Conservation (phyloP, 2,888 invertebrate genomes). For the Phasia obesa region DNA sequence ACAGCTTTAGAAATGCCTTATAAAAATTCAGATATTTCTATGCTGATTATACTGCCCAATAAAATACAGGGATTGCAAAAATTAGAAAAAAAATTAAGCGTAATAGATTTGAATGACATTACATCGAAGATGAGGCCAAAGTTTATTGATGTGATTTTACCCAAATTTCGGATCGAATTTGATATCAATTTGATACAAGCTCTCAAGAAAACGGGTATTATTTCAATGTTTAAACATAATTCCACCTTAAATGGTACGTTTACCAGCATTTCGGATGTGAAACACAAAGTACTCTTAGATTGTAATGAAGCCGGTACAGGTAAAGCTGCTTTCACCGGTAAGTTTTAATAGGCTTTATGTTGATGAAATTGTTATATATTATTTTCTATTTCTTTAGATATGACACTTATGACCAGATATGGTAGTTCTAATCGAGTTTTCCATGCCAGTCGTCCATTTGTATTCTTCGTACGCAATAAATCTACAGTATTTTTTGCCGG, state of each 20-base stretch:
- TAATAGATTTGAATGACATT: conserved; percentile 84
- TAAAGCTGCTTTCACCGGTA: conserved; percentile 90
- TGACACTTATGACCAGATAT: too few species aligned
- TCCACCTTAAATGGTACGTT: conserved; percentile 87
- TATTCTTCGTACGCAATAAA: conserved; percentile 76
- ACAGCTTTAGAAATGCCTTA: conserved; percentile 89
- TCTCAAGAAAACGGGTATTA: conserved; percentile 87
- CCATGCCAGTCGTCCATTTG: conserved; percentile 79
- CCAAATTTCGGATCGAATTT: conserved; percentile 91
- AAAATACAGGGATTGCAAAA: conserved; percentile 86
- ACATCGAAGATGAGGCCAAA: conserved; percentile 82
- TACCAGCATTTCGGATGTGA: conserved; percentile 86
- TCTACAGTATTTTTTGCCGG: conserved; percentile 78
- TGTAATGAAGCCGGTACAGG: conserved; percentile 95
- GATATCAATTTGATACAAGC: conserved; percentile 84
- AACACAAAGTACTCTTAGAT: conserved; percentile 82
- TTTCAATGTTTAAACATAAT: conserved; percentile 84
- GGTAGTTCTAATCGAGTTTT: conserved; percentile 67
- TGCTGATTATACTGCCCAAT: conserved; percentile 89
- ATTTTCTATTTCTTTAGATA: not conserved
- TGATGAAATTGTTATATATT: not conserved
- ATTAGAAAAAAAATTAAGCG: conserved; percentile 85
- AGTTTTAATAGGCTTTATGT: conserved; percentile 54
- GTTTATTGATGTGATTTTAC: conserved; percentile 86
- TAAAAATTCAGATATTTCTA: conserved; percentile 86